A percentile compares a stretch with the other conserved stretches of the same genome.
Evolutionary conservation across 2,888 invertebrate species (phyloP).

Genomic region (Dione juno): DNA sequence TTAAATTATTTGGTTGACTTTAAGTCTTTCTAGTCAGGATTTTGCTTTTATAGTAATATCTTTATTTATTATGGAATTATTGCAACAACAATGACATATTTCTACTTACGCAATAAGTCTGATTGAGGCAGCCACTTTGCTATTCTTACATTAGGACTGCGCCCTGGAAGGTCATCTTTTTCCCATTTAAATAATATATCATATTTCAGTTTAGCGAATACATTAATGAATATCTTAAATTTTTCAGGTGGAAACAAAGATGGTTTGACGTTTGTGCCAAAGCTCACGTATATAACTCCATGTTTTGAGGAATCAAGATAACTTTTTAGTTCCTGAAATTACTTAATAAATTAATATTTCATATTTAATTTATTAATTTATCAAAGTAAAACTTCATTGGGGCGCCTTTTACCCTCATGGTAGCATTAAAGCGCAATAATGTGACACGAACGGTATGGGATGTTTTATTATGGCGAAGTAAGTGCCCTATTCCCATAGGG

Average conservation of each 20-base stretch:
- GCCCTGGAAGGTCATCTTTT: constrained; percentile 42
- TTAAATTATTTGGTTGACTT: too few species aligned
- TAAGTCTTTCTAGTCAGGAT: too few species aligned
- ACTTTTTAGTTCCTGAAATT: constrained; percentile 59
- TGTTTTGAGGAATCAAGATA: constrained; percentile 64
- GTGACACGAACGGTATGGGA: too few species aligned
- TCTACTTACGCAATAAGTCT: constrained; percentile 56
- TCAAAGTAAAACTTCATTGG: too few species aligned
- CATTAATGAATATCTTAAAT: constrained; percentile 56
- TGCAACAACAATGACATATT: too few species aligned
- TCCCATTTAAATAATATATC: constrained; percentile 70
- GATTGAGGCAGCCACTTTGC: constrained; percentile 67
- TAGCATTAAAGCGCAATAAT: too few species aligned
- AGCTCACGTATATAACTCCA: constrained; percentile 73
- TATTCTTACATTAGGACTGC: constrained; percentile 62
- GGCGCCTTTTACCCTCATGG: too few species aligned
- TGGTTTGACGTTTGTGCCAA: constrained; percentile 67
- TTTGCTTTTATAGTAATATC: too few species aligned
- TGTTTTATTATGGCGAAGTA: too few species aligned
- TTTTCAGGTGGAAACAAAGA: constrained; percentile 57
- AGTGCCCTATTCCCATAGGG: too few species aligned
- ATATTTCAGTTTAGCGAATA: constrained; percentile 65
- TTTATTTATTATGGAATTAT: background rate
- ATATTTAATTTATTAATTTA: background rate
- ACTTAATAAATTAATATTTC: background rate